Evolutionary conservation across 2,113 vertebrate genomes (phyloP), one percentile per base, ranked within the genome.

Genomic region (Callochromis pleurospilus): DNA sequence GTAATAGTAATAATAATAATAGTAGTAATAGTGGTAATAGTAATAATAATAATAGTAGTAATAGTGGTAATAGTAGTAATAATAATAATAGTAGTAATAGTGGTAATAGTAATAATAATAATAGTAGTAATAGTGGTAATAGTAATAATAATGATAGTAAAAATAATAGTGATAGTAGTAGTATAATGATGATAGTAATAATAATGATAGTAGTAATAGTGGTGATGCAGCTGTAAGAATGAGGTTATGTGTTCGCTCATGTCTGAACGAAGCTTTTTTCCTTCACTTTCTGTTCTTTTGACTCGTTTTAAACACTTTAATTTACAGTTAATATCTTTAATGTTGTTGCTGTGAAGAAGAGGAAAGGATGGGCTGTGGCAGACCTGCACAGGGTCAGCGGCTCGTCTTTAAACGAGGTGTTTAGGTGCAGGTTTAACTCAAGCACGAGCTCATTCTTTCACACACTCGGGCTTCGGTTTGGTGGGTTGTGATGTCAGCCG

Each of bases 101-200:
- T 11, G 2, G 0, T 1, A 11, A 1, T 45, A 6, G 0, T 14
- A 1, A 1, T 6, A 4, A 2, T 19, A 1, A 1, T 2, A 3
- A 0, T 0, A n/a, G 1, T 10, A 15, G 1, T 2, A 7, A 19
- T 5, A 6, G 13, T 55, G 1, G 24, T 8, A 3, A 0, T 1
- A 5, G 0, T 4, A 0, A 1, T 4, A 4, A 0, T 49, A 3
- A 4, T 2, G 1, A 1, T 6, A 1, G 0, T 45, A 0, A 1
- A n/a, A n/a, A n/a, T 15, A 2, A 0, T 45, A 2, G 0, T 4
- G 1, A 0, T 15, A 0, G 4, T 7, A 4, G 0, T 47, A 7
- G 2, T 3, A 4, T 11, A 1, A 5, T 11, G 2, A 0, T 1
- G 11, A 1, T 45, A 6, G 0, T 14, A 1, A 1, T 6, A 4